Evolutionary conservation across 1,140 invertebrate genomes (phyloP), one percentile per base, ranked within the genome.

Genomic region (Brachionus manjavacas): DNA sequence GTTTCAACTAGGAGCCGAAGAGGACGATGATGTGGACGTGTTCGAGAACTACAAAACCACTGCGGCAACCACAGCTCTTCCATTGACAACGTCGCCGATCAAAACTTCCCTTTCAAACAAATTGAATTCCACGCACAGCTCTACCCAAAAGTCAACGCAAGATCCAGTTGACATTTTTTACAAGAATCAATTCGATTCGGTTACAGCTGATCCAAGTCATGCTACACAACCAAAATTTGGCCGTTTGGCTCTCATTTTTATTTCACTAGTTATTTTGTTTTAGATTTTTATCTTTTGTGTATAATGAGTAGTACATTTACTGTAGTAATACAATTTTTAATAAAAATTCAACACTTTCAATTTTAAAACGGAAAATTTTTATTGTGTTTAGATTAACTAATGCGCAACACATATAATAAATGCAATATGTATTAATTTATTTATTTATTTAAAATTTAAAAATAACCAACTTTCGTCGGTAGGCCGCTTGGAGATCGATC

Each of bases 151-250:
- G 8, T 16, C 72, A 20, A 49, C 16, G 14, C 35, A 39, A 72
- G n/a, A 49, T 46, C 20, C 39, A 8, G 23, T 25, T 8, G 72
- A 76, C 49, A 20, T 46, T 23, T 76, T 76, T 25, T 76, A 46
- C n/a, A 76, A 76, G 39, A 76, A 76, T 49, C 72, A 76, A 76
- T 76, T 76, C 14, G 72, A 76, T 46, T 76, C 72, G 9, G 72
- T 76, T 2, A 76, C 72, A 9, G 72, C 72, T 25, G 43, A 76
- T 49, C 72, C 72, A 11, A 76, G 25, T n/a, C 6, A 49, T 76
- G 16, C 39, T 7, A 7, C 39, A 46, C 3, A 8, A 76, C 9
- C 12, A 1, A 46, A 46, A 28, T 20, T 28, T 76, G 49, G 16
- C 4, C 39, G 7, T 0, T 41, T 74, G 25, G 11, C 4, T 52